Percentiles rank a stretch among this genome's conserved stretches.
These are phyloP conservation scores for Nephrotoma guestfalica DNA, from an alignment of 2,888 invertebrate genomes.

Conservation along the genomic window DNA sequence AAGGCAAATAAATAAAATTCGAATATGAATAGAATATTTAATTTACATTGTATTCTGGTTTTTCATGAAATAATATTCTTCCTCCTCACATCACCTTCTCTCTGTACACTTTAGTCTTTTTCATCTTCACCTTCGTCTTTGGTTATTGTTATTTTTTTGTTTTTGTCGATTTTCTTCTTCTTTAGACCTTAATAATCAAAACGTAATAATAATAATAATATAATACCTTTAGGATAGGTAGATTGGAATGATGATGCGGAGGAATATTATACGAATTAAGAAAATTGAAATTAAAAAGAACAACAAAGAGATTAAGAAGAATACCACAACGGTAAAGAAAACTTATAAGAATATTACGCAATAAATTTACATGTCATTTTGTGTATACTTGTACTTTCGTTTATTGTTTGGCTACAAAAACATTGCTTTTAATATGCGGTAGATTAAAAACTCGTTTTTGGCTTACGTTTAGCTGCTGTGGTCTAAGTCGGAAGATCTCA, in stretches of 20 bases:
- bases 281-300: neutral
- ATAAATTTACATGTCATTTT: neutral
- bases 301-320: neutral
- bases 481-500: neutral
- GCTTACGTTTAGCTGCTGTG: neutral
- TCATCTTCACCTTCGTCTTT: neutral
- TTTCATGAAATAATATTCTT: neutral
- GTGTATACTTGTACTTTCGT: neutral
- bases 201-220: neutral
- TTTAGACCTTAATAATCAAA: neutral
- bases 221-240: neutral
- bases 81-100: neutral
- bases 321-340: neutral
- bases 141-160: neutral
- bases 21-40: neutral
- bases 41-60: neutral
- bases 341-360: neutral
- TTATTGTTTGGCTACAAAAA: neutral
- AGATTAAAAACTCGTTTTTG: neutral
- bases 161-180: neutral
- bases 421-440: neutral
- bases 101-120: neutral
- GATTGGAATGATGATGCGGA: neutral
- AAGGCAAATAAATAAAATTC: neutral
- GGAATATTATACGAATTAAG: neutral